Evolutionary conservation across 2,797 vertebrate species (phyloP).

Genomic region (Poecilia gillii): DNA sequence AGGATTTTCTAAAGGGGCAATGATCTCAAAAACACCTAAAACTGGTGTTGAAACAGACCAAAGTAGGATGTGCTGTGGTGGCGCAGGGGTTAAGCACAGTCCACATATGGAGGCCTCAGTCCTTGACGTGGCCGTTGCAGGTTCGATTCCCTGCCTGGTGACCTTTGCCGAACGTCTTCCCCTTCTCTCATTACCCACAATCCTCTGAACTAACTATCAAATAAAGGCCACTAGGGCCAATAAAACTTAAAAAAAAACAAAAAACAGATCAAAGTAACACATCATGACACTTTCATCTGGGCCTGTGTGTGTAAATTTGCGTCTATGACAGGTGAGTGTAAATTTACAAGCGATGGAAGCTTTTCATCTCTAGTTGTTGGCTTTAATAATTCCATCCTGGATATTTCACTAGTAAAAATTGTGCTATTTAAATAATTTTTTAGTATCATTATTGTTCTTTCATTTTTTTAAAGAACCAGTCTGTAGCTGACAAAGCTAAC

Average conservation of each 20-base stretch:
- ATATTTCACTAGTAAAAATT: background rate
- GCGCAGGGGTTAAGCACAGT: too few relatives aligned
- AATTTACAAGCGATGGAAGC: background rate
- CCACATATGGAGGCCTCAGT: too few relatives aligned
- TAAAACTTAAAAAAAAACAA: too few relatives aligned
- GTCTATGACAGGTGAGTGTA: background rate
- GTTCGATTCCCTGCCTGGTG: too few relatives aligned
- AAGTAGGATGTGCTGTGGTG: background rate
- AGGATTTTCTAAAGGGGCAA: background rate
- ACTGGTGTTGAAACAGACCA: background rate
- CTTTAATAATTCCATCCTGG: background rate
- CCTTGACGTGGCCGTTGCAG: too few relatives aligned
- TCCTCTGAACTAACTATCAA: too few relatives aligned
- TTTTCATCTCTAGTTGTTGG: too few relatives aligned
- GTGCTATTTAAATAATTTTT: background rate
- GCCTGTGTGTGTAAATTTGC: background rate
- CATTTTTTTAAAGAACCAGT: background rate
- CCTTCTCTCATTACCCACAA: too few relatives aligned
- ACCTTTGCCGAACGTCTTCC: too few relatives aligned
- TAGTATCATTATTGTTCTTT: background rate
- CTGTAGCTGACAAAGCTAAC: background rate
- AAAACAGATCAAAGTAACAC: background rate
- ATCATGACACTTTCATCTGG: background rate
- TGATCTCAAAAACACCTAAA: background rate
- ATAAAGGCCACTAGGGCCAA: too few relatives aligned